Conservation (phyloP, 2,888 invertebrate genomes). For the Nebria salina region DNA sequence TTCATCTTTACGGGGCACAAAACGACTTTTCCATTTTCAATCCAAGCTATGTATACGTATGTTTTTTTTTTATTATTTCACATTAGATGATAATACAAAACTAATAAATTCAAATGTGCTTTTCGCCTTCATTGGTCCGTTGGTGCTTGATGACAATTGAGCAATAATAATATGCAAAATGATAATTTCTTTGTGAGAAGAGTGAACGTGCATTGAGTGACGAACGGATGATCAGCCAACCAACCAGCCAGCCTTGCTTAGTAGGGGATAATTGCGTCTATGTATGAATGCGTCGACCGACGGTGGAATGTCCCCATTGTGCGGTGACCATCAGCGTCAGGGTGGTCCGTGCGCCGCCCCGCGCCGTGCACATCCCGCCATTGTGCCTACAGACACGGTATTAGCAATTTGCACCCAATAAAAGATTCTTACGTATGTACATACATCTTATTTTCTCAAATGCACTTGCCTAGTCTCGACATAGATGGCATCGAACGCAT, state of each 20-base stretch:
- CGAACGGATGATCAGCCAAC: neutral
- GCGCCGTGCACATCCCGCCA: conserved; percentile 5
- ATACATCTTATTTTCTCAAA: conserved; percentile 42
- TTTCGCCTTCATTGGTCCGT: too few species aligned
- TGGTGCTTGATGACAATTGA: neutral
- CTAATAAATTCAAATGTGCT: too few species aligned
- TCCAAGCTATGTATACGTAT: neutral
- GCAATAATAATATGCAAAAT: neutral
- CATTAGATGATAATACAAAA: too few species aligned
- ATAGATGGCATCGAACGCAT: conserved; percentile 14
- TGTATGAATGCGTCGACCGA: conserved; percentile 34
- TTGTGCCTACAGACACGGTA: conserved; percentile 20
- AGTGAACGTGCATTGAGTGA: too few species aligned
- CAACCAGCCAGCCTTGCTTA: too few species aligned
- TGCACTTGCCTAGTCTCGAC: conserved; percentile 32
- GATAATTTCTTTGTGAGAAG: neutral
- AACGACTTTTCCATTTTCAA: neutral
- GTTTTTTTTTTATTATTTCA: too few species aligned
- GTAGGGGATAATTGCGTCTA: conserved; percentile 23
- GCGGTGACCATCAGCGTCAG: conserved; percentile 23
- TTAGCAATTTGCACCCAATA: conserved; percentile 47
- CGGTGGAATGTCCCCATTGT: conserved; percentile 31
- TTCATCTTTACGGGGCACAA: conserved; percentile 4
- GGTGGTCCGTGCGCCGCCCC: conserved; percentile 31
- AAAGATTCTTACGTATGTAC: conserved; percentile 26